Percentiles rank a stretch among this genome's conserved stretches.
These are phyloP conservation scores for Nesometra sesokonis DNA, from an alignment of 35 echinoderm and acorn worm species.

Conservation along the genomic window DNA sequence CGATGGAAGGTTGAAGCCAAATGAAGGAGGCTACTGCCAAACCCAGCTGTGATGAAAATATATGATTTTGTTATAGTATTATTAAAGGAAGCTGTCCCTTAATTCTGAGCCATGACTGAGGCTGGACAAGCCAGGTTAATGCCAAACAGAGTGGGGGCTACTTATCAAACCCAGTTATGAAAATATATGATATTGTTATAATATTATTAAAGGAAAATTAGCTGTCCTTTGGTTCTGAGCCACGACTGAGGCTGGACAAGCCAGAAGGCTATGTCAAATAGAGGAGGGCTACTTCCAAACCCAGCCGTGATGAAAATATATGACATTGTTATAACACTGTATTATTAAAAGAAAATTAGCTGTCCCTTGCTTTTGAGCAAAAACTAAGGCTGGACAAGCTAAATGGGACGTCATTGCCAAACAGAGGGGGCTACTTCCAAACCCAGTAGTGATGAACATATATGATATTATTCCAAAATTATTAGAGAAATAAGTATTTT, in stretches of 20 bases:
- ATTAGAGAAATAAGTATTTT: too few species aligned
- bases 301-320: neutral
- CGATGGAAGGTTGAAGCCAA: neutral
- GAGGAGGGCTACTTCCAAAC: neutral
- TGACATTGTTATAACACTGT: too few species aligned
- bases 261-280: neutral
- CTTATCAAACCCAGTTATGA: neutral
- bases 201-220: too few species aligned
- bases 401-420: neutral
- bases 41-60: neutral
- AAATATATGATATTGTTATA: too few species aligned
- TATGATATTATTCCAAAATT: too few species aligned
- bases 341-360: too few species aligned
- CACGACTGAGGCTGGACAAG: slow-evolving; percentile 27
- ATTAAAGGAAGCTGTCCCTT: too few species aligned
- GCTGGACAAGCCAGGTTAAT: neutral
- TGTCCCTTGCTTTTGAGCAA: too few species aligned
- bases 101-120: neutral
- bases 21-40: neutral
- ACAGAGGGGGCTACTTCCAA: neutral
- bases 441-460: neutral
- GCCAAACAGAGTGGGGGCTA: neutral
- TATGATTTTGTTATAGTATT: too few species aligned
- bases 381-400: neutral
- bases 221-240: slow-evolving; percentile 53